A percentile compares a stretch with the other conserved stretches of the same genome.
phyloP scores from a whole-genome alignment of 2,888 invertebrate genomes.

The Nemoura dubitans region DNA sequence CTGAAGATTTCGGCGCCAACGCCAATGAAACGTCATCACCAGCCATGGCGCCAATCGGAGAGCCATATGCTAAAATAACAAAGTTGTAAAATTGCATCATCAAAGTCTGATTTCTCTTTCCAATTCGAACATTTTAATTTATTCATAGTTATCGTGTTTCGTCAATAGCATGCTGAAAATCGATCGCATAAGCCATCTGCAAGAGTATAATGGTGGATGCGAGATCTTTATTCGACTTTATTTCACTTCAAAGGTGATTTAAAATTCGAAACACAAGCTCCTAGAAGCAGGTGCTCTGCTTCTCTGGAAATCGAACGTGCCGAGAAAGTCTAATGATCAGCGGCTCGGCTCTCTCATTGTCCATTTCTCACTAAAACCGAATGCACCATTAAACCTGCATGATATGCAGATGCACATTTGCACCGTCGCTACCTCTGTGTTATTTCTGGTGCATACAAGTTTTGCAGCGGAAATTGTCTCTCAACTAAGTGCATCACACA shows the following conservation, averaged over 20 bases:
- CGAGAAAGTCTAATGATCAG: conserved; percentile 9
- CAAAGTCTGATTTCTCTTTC: too few relatives aligned
- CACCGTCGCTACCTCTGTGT: too few relatives aligned
- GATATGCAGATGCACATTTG: not conserved
- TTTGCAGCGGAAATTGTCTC: not conserved
- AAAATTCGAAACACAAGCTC: conserved; percentile 34
- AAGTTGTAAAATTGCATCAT: too few relatives aligned
- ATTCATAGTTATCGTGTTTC: not conserved
- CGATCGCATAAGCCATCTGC: not conserved
- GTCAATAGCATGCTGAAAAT: not conserved
- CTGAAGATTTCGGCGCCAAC: too few relatives aligned
- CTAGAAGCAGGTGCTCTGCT: conserved; percentile 33
- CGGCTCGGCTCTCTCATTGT: not conserved
- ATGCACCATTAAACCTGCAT: not conserved
- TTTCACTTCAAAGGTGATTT: conserved; percentile 32
- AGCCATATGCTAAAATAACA: too few relatives aligned
- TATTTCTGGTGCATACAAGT: too few relatives aligned
- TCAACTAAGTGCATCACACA: not conserved
- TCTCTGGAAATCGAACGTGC: conserved; percentile 24
- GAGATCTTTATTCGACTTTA: conserved; percentile 35
- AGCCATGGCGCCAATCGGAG: too few relatives aligned
- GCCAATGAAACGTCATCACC: too few relatives aligned
- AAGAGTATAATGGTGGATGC: conserved; percentile 1
- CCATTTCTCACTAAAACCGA: not conserved
- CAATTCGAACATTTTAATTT: not conserved